Evolutionary conservation across 2,797 vertebrate species (phyloP).

Genomic region (Microctenopoma steveboyesi): DNA sequence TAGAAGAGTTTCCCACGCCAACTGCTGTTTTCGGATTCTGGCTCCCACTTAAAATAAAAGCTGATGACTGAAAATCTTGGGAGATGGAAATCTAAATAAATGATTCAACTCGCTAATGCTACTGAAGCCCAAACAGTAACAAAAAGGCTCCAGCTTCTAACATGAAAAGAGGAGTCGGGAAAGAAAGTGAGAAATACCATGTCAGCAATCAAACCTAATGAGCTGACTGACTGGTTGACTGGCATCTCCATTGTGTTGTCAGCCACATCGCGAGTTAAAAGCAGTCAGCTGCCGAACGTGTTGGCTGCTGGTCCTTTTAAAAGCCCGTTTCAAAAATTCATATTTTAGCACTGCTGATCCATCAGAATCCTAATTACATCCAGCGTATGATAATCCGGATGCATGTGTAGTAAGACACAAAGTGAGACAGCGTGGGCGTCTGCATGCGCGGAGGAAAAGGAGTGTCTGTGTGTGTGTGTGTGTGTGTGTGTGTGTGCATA

Average conservation of each 20-base stretch:
- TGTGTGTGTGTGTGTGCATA: not conserved
- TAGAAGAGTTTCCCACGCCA: slow-evolving; percentile 44
- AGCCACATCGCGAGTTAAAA: slow-evolving; percentile 51
- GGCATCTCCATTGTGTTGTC: slow-evolving; percentile 53
- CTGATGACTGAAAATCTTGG: slow-evolving; percentile 33
- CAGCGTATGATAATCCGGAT: not conserved
- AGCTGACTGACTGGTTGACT: slow-evolving; percentile 58
- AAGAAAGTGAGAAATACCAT: slow-evolving; percentile 37
- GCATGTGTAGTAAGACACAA: slow-evolving; percentile 9
- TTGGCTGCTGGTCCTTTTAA: slow-evolving; percentile 13
- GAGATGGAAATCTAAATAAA: slow-evolving; percentile 51
- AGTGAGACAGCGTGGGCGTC: slow-evolving; percentile 14
- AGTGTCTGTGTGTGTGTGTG: not conserved
- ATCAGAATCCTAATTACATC: slow-evolving; percentile 41
- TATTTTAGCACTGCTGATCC: slow-evolving; percentile 42
- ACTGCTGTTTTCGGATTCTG: slow-evolving; percentile 46
- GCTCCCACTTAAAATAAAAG: slow-evolving; percentile 41
- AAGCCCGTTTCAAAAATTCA: slow-evolving; percentile 7
- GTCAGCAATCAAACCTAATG: slow-evolving; percentile 64
- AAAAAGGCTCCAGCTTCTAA: slow-evolving; percentile 32
- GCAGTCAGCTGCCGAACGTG: slow-evolving; percentile 19
- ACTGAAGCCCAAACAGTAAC: slow-evolving; percentile 25
- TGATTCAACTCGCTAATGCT: slow-evolving; percentile 56
- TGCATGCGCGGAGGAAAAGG: not conserved
- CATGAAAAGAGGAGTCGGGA: slow-evolving; percentile 5